A percentile compares a stretch with the other conserved stretches of the same genome.
Evolutionary conservation across 2,888 invertebrate genomes (phyloP).

Genomic region (Coecobrya sp.): DNA sequence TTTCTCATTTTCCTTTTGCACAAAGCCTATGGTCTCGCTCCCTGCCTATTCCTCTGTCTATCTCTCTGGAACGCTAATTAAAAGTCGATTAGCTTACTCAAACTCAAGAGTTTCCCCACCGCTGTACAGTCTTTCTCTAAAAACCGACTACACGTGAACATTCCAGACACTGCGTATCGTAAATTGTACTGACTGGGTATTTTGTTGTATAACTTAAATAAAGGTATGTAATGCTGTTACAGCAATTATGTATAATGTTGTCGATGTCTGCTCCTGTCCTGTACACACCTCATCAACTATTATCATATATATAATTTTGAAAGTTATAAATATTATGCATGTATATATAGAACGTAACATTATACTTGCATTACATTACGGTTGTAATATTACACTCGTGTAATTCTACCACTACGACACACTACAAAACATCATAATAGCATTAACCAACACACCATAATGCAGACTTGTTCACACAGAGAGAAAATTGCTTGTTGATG

Average conservation of each 20-base stretch:
- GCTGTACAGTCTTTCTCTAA: not conserved
- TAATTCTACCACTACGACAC: not conserved
- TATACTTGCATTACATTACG: not conserved
- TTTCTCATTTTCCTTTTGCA: slow-evolving; percentile 58
- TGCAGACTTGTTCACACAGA: not conserved
- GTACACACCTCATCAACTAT: not conserved
- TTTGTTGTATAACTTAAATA: not conserved
- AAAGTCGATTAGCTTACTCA: slow-evolving; percentile 73
- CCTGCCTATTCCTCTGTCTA: not conserved
- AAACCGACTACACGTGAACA: not conserved
- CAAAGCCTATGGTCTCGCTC: not conserved
- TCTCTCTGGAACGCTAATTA: slow-evolving; percentile 72
- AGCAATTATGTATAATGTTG: not conserved
- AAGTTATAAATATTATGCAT: not conserved
- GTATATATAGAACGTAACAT: too few species aligned
- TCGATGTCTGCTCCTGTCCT: not conserved
- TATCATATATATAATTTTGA: not conserved
- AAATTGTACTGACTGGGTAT: not conserved
- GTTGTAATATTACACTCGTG: not conserved
- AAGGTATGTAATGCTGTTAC: not conserved
- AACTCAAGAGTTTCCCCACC: slow-evolving; percentile 34
- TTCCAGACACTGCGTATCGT: not conserved
- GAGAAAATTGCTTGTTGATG: slow-evolving; percentile 26
- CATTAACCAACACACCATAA: not conserved
- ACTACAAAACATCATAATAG: not conserved